Percentiles rank a stretch among this genome's conserved stretches.
These are phyloP conservation scores for Mionectes macconnelli DNA, from an alignment of 2,113 vertebrate genomes.

Conservation along the genomic window DNA sequence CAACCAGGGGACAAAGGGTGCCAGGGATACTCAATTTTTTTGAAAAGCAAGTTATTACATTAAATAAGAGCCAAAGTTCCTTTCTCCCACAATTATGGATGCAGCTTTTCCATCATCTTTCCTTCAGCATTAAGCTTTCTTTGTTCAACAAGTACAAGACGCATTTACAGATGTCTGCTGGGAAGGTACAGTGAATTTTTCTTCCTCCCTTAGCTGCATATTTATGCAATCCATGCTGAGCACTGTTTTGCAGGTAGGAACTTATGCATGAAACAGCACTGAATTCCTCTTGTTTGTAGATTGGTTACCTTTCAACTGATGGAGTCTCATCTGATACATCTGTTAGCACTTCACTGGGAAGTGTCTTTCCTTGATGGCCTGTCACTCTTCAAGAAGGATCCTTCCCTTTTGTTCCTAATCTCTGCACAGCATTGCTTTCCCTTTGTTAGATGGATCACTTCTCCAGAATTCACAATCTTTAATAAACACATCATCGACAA, in stretches of 20 bases:
- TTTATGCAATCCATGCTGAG: conserved; percentile 47
- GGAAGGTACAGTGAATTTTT: neutral
- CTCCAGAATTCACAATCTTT: conserved; percentile 61
- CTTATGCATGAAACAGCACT: conserved; percentile 8
- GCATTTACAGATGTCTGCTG: neutral
- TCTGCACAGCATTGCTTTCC: conserved; percentile 41
- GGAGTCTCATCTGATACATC: conserved; percentile 58
- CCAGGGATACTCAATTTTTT: neutral
- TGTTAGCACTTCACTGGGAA: conserved; percentile 64
- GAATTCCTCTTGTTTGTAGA: conserved; percentile 54
- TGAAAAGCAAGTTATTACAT: neutral
- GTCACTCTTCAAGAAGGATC: conserved; percentile 58
- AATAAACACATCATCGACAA: conserved; percentile 66
- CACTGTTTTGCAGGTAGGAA: conserved; percentile 27
- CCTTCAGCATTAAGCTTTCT: neutral
- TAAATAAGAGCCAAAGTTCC: neutral
- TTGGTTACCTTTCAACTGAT: conserved; percentile 36
- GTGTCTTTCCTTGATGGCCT: conserved; percentile 52
- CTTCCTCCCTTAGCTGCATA: conserved; percentile 4
- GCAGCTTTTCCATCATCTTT: neutral
- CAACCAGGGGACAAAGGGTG: neutral
- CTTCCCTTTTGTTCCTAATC: conserved; percentile 62
- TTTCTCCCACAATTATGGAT: neutral
- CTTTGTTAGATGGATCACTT: conserved; percentile 51
- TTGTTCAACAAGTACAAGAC: neutral